These are phyloP conservation scores for Copidosoma floridanum DNA, from an alignment of 1,140 invertebrate genomes.

Conservation along the genomic window DNA sequence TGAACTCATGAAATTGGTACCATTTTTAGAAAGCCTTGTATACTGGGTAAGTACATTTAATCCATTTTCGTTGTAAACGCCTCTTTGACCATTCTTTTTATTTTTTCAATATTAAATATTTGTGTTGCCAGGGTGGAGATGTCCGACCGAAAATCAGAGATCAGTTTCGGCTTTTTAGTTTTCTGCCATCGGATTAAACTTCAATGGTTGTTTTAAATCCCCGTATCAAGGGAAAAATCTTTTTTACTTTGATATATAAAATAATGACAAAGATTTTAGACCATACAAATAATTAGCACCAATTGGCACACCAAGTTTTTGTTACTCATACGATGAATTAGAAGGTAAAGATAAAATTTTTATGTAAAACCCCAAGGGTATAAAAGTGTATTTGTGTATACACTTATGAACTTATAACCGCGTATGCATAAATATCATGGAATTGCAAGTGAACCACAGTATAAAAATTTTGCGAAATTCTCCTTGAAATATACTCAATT, in stretches of 20 bases:
- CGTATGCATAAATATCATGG: background rate
- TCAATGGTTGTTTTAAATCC: background rate
- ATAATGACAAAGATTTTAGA: no score
- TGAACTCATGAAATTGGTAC: slow-evolving; percentile 89
- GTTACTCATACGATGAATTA: no score
- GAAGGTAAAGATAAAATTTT: slow-evolving; percentile 14
- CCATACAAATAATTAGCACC: no score
- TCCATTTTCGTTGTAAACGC: no score
- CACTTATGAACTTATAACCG: background rate
- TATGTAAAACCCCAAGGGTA: slow-evolving; percentile 12
- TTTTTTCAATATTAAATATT: slow-evolving; percentile 13
- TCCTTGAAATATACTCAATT: slow-evolving; percentile 3
- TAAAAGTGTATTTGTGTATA: slow-evolving; percentile 7
- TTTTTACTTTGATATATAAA: slow-evolving; percentile 3
- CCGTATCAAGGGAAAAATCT: background rate
- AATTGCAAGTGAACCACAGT: slow-evolving; percentile 2
- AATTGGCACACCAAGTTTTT: no score
- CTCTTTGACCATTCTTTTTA: slow-evolving; percentile 5
- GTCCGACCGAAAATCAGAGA: slow-evolving; percentile 87
- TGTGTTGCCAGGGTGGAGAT: slow-evolving; percentile 78
- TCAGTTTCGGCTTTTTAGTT: slow-evolving; percentile 84
- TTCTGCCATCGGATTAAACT: slow-evolving; percentile 79
- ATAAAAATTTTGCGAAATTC: slow-evolving; percentile 1
- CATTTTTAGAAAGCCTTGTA: slow-evolving; percentile 88
- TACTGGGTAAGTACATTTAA: slow-evolving; percentile 63